These are phyloP conservation scores for Macroramphosus scolopax DNA, from an alignment of 2,797 vertebrate genomes.

Conservation along the genomic window DNA sequence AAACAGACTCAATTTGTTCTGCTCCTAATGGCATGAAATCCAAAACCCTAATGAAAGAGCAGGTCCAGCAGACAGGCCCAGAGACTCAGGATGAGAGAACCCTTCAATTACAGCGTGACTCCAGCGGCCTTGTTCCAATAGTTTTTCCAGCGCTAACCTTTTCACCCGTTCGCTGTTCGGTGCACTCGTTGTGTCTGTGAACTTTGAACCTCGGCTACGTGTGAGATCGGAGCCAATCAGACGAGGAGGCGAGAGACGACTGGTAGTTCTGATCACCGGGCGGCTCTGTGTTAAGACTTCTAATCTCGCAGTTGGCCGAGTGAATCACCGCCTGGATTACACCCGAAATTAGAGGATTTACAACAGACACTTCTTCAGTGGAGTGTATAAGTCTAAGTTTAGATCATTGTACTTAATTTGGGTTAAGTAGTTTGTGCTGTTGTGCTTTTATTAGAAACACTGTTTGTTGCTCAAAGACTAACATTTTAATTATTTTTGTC, in stretches of 20 bases:
- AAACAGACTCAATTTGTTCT: constrained; percentile 71
- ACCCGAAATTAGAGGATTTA: constrained; percentile 56
- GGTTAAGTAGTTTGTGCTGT: too few species aligned
- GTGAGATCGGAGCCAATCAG: constrained; percentile 17
- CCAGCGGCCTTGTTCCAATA: constrained; percentile 16
- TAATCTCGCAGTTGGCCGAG: constrained; percentile 51
- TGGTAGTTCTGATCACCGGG: constrained; percentile 14
- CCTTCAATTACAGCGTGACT: constrained; percentile 57
- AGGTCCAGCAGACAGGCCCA: constrained; percentile 47
- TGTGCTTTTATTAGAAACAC: too few species aligned
- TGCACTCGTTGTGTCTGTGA: constrained; percentile 37
- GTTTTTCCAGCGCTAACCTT: constrained; percentile 50
- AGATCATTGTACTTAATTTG: too few species aligned
- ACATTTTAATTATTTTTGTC: too few species aligned
- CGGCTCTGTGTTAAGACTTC: constrained; percentile 30
- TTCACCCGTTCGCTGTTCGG: constrained; percentile 24
- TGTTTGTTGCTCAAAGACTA: too few species aligned
- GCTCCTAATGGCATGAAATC: constrained; percentile 67
- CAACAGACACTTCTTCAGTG: constrained; percentile 18
- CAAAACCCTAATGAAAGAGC: constrained; percentile 66
- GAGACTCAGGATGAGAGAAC: constrained; percentile 43
- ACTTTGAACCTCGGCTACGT: constrained; percentile 14
- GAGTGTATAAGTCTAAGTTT: constrained; percentile 18
- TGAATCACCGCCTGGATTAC: constrained; percentile 44
- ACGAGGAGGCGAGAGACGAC: constrained; percentile 12